A percentile compares a stretch with the other conserved stretches of the same genome.
Evolutionary conservation across 2,797 vertebrate species (phyloP).

Genomic region (Pseudopleuronectes americanus): DNA sequence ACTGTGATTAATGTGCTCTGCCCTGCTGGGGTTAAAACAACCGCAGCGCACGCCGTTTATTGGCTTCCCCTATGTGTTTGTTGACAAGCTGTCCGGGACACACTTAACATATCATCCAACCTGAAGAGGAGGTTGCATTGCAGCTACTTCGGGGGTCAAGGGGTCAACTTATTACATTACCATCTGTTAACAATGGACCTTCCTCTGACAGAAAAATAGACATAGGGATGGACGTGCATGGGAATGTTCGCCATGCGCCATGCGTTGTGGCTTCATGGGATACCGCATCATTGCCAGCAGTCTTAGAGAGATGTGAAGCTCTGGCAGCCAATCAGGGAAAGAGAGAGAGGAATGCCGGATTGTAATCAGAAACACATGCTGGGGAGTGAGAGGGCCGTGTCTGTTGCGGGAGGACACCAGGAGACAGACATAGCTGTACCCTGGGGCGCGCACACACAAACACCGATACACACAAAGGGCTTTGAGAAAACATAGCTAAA

Average conservation of each 20-base stretch:
- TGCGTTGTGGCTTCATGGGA: slow-evolving; percentile 60
- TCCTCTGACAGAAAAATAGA: slow-evolving; percentile 61
- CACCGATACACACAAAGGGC: slow-evolving; percentile 50
- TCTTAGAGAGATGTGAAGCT: slow-evolving; percentile 63
- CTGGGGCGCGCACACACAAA: slow-evolving; percentile 32
- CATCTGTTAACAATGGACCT: slow-evolving; percentile 79
- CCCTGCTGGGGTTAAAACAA: slow-evolving; percentile 80
- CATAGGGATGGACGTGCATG: slow-evolving; percentile 27
- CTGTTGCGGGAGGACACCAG: slow-evolving; percentile 62
- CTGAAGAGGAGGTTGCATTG: slow-evolving; percentile 55
- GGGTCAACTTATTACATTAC: slow-evolving; percentile 81
- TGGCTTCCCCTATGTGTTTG: slow-evolving; percentile 77
- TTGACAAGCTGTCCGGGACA: slow-evolving; percentile 81
- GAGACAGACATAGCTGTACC: slow-evolving; percentile 64
- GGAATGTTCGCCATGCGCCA: slow-evolving; percentile 34
- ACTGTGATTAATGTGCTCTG: slow-evolving; percentile 79
- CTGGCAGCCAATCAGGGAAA: slow-evolving; percentile 44
- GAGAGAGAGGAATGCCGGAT: slow-evolving; percentile 60
- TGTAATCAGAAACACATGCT: slow-evolving; percentile 79
- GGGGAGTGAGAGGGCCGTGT: slow-evolving; percentile 60
- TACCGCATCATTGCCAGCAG: slow-evolving; percentile 50
- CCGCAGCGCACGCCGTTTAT: slow-evolving; percentile 69
- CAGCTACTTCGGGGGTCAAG: slow-evolving; percentile 61
- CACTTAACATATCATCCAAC: slow-evolving; percentile 82
- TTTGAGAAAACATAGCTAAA: slow-evolving; percentile 75